Conservation (phyloP, 35 echinoderm and acorn worm species). For the Nesometra sesokonis region DNA sequence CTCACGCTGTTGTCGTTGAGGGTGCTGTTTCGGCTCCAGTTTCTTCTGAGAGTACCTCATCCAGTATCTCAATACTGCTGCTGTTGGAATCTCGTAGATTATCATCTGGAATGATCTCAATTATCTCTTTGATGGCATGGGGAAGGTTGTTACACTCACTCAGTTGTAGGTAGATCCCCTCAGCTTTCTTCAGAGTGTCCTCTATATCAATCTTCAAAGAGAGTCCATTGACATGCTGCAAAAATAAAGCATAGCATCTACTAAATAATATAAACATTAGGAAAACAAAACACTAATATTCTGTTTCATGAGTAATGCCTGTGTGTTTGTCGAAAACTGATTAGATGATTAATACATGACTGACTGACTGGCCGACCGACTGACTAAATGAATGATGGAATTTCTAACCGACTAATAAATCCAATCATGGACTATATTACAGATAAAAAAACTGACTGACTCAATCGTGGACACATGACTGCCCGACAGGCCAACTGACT, state of each 20-base stretch:
- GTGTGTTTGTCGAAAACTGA: too few relatives aligned
- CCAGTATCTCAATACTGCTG: conserved; percentile 85
- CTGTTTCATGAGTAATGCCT: too few relatives aligned
- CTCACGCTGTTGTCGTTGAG: not conserved
- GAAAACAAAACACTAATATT: too few relatives aligned
- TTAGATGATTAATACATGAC: too few relatives aligned
- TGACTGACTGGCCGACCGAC: too few relatives aligned
- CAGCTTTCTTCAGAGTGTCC: conserved; percentile 58
- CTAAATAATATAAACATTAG: too few relatives aligned
- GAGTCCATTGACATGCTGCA: conserved; percentile 88
- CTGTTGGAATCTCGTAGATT: conserved; percentile 40
- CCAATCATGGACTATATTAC: too few relatives aligned
- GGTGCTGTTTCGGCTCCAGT: not conserved
- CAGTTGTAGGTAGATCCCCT: conserved; percentile 85
- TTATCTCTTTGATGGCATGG: conserved; percentile 47
- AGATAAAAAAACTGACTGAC: too few relatives aligned
- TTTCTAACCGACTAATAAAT: too few relatives aligned
- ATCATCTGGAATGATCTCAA: conserved; percentile 21
- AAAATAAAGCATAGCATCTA: not conserved
- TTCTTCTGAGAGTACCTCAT: conserved; percentile 26
- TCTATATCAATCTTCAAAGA: conserved; percentile 55
- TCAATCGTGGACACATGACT: too few relatives aligned
- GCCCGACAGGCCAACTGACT: too few relatives aligned
- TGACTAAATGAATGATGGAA: too few relatives aligned
- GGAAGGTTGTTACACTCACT: conserved; percentile 43